Conservation (phyloP, 1,140 invertebrate species). For the Meloidogyne hapla region DNA sequence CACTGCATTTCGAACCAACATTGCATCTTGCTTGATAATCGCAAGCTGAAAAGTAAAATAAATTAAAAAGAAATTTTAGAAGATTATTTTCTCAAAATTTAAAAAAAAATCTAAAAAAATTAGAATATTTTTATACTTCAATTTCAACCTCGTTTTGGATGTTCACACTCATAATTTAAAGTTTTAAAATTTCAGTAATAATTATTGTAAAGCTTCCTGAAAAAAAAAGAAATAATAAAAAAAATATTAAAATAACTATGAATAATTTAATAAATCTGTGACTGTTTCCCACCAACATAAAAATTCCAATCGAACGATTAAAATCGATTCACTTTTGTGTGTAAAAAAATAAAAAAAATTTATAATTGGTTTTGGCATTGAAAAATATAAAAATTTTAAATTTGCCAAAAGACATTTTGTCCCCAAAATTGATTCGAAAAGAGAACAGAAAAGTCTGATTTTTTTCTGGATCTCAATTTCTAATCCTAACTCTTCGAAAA, state of each 20-base stretch:
- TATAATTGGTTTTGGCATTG: not conserved
- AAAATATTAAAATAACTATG: no score
- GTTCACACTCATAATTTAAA: not conserved
- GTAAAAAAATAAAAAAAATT: not conserved
- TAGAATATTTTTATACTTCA: no score
- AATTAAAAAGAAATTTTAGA: not conserved
- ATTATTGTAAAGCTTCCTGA: not conserved
- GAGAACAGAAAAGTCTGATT: no score
- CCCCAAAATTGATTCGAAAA: no score
- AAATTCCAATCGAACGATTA: no score
- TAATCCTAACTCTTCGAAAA: no score
- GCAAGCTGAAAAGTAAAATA: not conserved
- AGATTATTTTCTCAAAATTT: no score
- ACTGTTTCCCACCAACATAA: no score
- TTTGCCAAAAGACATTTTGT: not conserved
- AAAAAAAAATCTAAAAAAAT: no score
- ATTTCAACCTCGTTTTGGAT: not conserved
- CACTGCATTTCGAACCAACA: conserved; percentile 48
- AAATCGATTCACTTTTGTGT: no score
- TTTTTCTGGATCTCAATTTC: no score
- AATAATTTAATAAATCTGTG: no score
- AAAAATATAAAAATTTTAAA: not conserved
- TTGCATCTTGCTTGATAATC: conserved; percentile 46
- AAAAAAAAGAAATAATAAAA: not conserved
- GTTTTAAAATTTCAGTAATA: not conserved